Conservation (phyloP, 1,140 invertebrate species). For the Micrasema minimum region DNA sequence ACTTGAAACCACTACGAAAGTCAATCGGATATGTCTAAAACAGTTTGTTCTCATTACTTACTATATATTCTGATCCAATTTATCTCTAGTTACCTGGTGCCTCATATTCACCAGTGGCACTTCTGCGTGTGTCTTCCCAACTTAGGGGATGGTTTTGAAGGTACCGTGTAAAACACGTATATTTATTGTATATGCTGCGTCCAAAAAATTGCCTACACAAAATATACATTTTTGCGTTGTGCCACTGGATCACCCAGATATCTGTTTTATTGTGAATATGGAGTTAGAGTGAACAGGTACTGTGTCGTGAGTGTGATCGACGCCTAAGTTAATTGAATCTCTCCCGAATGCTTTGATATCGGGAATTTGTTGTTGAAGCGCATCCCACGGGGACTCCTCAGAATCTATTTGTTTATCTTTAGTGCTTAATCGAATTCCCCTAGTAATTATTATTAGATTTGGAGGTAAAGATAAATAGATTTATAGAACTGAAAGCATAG, state of each 20-base stretch:
- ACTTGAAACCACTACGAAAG: background rate
- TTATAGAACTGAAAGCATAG: background rate
- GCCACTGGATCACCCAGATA: too few species aligned
- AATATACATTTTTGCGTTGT: too few species aligned
- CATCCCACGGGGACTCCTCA: conserved; percentile 13
- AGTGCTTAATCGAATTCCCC: conserved; percentile 4
- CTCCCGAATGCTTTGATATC: conserved; percentile 46
- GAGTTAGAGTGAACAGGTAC: background rate
- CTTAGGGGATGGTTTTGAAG: too few species aligned
- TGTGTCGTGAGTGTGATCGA: conserved; percentile 49
- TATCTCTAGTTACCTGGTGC: background rate
- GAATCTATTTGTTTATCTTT: conserved; percentile 17
- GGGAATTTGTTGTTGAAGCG: conserved; percentile 43
- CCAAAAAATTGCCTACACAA: too few species aligned
- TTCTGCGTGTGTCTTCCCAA: too few species aligned
- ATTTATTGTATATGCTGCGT: too few species aligned
- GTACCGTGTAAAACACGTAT: too few species aligned
- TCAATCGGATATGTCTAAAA: conserved; percentile 13
- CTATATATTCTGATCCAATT: conserved; percentile 3
- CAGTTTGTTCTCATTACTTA: conserved; percentile 22
- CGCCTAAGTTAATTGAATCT: conserved; percentile 51
- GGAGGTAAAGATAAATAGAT: background rate
- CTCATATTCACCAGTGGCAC: background rate
- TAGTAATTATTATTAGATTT: conserved; percentile 5
- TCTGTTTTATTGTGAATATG: too few species aligned